Base-by-base conservation (phyloP, 92 coral and sea anemone genomes). In the Bergia sp. region DNA sequence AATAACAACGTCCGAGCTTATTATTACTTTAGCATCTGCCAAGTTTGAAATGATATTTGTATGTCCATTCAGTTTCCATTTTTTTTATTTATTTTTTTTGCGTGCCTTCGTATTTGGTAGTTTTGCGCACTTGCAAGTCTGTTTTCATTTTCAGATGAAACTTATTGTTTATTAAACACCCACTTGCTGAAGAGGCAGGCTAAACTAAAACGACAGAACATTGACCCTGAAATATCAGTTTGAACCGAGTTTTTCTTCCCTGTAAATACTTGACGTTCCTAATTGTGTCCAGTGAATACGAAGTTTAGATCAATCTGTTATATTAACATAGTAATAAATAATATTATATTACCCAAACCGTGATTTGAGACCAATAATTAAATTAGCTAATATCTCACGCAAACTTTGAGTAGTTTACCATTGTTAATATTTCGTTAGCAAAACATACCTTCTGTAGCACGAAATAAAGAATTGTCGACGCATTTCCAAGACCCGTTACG, bases 361-460 rank as follows among this genome's bases (percentile, higher is more conserved):
- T 11, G 78, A 74, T 0, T 40, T 37, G 7, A 73, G 41, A 36
- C 9, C 10, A 23, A 29, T 8, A 1, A 71, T 9, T 36, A 71
- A 72, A 23, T 29, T 72, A 21, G 11, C 58, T 10, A 53, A 2
- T 11, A 11, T 53, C 58, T 53, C 58, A 53, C 58, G 58, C 58
- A 12, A 53, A 53, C 16, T 53, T 53, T 53, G 3, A 21, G 29
- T 1, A 61, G 69, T 16, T 20, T 2, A 61, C 29, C 20, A 20
- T 2, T 61, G 58, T 12, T 53, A 53, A 15, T 3, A 23, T 61
- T 61, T 61, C 29, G 69, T 61, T 18, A 61, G 37, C 11, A 21
- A 40, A 82, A 13, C 87, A 11, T 84, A 84, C 87, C 87, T 84
- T 84, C 36, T 44, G 41, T 44, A 7, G 41, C 43, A 44, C 87